phyloP scores from a whole-genome alignment of 1,140 invertebrate species.

The Sinella curviseta region DNA sequence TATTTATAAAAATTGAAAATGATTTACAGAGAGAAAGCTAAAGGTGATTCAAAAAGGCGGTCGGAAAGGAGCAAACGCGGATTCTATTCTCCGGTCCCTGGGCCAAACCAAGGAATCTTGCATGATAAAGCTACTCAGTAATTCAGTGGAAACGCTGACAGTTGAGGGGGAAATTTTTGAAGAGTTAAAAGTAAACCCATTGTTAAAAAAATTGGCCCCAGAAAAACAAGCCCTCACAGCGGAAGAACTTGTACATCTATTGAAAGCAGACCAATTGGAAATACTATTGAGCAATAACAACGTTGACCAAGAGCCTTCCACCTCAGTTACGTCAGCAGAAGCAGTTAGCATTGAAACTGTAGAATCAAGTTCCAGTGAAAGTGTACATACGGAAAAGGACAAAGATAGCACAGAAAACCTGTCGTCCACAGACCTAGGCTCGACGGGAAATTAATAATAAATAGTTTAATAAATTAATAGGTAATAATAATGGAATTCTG shows the following conservation, averaged over 20 bases:
- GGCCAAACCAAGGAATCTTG: slow-evolving; percentile 56
- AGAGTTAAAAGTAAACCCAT: slow-evolving; percentile 55
- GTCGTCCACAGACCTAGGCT: too few species aligned
- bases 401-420: neutral
- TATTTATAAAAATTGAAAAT: neutral
- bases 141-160: slow-evolving; percentile 41
- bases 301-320: slow-evolving; percentile 39
- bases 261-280: slow-evolving; percentile 59
- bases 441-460: slow-evolving; percentile 1
- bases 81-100: slow-evolving; percentile 57
- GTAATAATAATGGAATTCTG: slow-evolving; percentile 51
- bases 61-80: slow-evolving; percentile 36
- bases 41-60: slow-evolving; percentile 48
- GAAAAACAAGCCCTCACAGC: slow-evolving; percentile 56
- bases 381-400: neutral
- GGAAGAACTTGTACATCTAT: slow-evolving; percentile 59
- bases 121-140: slow-evolving; percentile 56
- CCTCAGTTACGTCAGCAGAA: neutral
- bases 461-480: neutral
- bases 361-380: neutral
- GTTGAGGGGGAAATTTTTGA: slow-evolving; percentile 39
- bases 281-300: slow-evolving; percentile 28
- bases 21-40: slow-evolving; percentile 54
- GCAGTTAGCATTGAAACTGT: neutral
- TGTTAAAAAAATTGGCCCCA: slow-evolving; percentile 58